Evolutionary conservation across 2,797 vertebrate genomes (phyloP), one percentile per base, ranked within the genome.

Genomic region (Acanthurus tractus): DNA sequence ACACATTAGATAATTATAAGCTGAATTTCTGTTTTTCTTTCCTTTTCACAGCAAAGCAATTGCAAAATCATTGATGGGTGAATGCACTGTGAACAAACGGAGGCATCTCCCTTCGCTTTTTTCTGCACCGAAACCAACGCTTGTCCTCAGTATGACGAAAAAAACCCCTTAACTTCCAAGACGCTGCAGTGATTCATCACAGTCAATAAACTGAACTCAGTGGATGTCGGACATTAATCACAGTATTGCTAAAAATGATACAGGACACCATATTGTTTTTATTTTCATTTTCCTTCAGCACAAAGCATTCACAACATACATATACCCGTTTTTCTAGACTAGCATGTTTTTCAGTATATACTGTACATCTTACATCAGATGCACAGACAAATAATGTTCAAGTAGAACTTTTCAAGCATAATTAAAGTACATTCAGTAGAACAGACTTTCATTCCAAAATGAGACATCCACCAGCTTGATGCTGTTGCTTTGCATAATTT

Each of bases 381-480:
- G 70, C 54, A 81, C 17, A 69, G 34, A 74, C 79, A 82, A 44
- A 74, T 66, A 45, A 78, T 59, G 62, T 87, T 90, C 82, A 86
- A 84, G 72, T 84, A 79, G 15, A 62, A 72, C 54, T 70, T 54
- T 76, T 81, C 75, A 86, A 79, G 74, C 57, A 76, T 82, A 66
- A 74, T 69, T 20, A 73, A 49, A 62, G 38, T 81, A 83, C 80
- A 93, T 89, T 89, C 74, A 86, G 53, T 46, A 50, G 34, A 66
- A 57, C 23, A 84, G 66, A 62, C 61, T 52, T 71, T 83, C 55
- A 64, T 63, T 79, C 36, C 65, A 80, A 64, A 71, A 68, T 59
- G 29, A 85, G 23, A 53, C 45, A n/a, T 59, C 20, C 25, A 64
- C 8, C 12, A 57, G 11, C 20, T 53, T 54, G 18, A 48, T 59